A percentile compares a stretch with the other conserved stretches of the same genome.
Evolutionary conservation across 2,888 invertebrate species (phyloP).

Genomic region (Troides oblongomaculatus): DNA sequence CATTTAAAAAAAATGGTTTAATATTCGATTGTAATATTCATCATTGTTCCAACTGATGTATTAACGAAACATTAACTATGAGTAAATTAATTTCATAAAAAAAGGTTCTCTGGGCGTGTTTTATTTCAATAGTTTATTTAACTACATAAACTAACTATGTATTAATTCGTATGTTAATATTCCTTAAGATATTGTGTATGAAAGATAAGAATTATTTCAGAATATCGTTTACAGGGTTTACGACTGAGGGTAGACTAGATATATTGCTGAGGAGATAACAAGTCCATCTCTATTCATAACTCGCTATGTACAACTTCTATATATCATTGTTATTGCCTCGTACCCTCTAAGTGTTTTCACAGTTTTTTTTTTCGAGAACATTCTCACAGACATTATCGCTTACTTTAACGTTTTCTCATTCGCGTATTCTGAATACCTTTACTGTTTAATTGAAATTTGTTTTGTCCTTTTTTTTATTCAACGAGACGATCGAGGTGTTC

Average conservation of each 20-base stretch:
- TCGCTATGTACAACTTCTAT: conserved; percentile 33
- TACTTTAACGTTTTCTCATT: not conserved
- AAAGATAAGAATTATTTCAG: not conserved
- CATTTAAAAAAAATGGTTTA: too few species aligned
- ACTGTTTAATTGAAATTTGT: not conserved
- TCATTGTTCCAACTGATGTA: too few species aligned
- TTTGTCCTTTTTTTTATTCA: not conserved
- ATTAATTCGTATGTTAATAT: too few species aligned
- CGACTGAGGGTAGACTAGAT: conserved; percentile 48
- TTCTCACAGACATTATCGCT: conserved; percentile 22
- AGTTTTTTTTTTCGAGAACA: conserved; percentile 19
- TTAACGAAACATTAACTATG: too few species aligned
- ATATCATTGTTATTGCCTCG: conserved; percentile 33
- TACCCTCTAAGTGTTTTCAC: conserved; percentile 25
- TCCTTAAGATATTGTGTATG: too few species aligned
- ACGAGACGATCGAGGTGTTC: too few species aligned
- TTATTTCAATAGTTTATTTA: too few species aligned
- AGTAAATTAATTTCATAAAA: too few species aligned
- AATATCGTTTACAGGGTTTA: conserved; percentile 45
- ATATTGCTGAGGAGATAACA: conserved; percentile 37
- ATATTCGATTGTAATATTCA: too few species aligned
- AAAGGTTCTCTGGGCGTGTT: too few species aligned
- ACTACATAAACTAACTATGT: too few species aligned
- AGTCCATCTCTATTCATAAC: conserved; percentile 48
- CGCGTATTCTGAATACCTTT: not conserved